Evolutionary conservation across 2,113 vertebrate genomes (phyloP).

Genomic region (Eonycteris spelaea): DNA sequence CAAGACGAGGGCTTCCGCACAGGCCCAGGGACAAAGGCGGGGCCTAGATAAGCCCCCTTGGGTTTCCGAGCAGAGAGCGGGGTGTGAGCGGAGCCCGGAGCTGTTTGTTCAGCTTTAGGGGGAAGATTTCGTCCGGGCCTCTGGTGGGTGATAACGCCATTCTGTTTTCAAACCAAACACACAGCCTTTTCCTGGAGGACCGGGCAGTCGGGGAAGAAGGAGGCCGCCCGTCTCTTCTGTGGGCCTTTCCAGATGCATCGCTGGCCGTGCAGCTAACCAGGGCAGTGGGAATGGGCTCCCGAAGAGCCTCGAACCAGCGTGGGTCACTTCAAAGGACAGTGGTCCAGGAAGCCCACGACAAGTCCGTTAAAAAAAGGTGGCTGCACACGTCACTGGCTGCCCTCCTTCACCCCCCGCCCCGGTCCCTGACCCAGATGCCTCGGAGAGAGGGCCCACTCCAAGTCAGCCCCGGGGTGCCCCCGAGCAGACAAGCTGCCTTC

Average conservation of each 20-base stretch:
- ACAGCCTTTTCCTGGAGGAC: conserved; percentile 22
- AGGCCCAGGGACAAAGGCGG: neutral
- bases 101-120: conserved; percentile 61
- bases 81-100: neutral
- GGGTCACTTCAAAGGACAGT: neutral
- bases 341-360: neutral
- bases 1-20: neutral
- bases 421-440: rapidly evolving
- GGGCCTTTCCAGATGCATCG: conserved; percentile 22
- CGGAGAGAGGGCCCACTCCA: neutral
- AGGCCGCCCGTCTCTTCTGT: neutral
- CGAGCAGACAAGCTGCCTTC: neutral
- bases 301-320: no score
- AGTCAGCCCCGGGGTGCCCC: no score
- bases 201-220: conserved; percentile 27
- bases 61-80: neutral
- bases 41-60: conserved; percentile 25
- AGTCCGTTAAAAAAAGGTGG: neutral
- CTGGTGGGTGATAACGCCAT: conserved; percentile 62
- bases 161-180: conserved; percentile 65
- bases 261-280: neutral
- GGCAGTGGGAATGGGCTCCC: neutral
- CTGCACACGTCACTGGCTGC: rapidly evolving
- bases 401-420: neutral
- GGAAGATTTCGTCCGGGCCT: conserved; percentile 3